Conservation (phyloP, 1,140 invertebrate genomes). For the Nasonia vitripennis region DNA sequence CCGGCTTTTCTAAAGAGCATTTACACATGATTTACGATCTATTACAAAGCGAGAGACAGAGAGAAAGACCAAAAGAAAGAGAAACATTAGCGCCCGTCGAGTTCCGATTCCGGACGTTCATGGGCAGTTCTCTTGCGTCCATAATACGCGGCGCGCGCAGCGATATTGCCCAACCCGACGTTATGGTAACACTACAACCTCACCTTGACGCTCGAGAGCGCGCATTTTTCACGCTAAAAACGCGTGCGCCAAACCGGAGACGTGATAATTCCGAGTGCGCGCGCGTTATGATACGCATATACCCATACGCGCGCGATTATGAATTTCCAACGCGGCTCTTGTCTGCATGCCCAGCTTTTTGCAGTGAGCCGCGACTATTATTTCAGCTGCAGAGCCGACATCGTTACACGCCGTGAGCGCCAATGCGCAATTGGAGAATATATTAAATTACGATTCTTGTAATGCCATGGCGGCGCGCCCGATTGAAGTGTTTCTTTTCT, state of each 20-base stretch:
- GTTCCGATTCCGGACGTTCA: conserved; percentile 10
- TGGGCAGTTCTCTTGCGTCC: neutral
- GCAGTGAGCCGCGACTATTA: conserved; percentile 19
- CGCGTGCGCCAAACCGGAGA: neutral
- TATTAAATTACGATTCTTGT: conserved; percentile 47
- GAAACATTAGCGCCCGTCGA: neutral
- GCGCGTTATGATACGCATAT: neutral
- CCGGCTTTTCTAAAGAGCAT: conserved; percentile 9
- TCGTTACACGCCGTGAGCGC: conserved; percentile 10
- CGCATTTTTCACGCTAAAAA: neutral
- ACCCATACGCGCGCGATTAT: neutral
- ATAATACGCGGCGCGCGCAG: neutral
- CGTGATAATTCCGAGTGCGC: neutral
- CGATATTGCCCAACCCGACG: conserved; percentile 7
- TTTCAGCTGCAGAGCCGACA: conserved; percentile 32
- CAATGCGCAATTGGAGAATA: conserved; percentile 41
- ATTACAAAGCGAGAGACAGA: neutral
- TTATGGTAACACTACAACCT: conserved; percentile 13
- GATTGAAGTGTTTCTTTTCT: conserved; percentile 20
- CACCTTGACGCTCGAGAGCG: conserved; percentile 16
- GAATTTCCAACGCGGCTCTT: neutral
- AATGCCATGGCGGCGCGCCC: conserved; percentile 10
- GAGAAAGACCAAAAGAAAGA: neutral
- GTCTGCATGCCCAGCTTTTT: neutral
- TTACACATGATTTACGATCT: conserved; percentile 17